phyloP scores from a whole-genome alignment of 2,113 vertebrate genomes.

The Oncorhynchus gorbuscha region DNA sequence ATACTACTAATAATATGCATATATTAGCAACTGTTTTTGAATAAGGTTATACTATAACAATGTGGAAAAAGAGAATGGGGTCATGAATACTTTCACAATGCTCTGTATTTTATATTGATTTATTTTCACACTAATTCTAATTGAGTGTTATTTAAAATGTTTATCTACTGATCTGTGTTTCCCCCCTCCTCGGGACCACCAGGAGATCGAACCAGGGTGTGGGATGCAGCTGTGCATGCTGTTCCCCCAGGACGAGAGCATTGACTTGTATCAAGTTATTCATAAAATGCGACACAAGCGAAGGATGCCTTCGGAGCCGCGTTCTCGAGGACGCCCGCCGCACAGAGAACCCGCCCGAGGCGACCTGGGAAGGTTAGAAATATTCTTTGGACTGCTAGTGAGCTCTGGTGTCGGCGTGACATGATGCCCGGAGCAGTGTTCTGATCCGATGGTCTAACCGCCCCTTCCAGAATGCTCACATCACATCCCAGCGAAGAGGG shows the following conservation, averaged over 20 bases:
- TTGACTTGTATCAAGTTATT: slow-evolving; percentile 97
- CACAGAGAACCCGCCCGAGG: slow-evolving; percentile 91
- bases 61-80: too few relatives aligned
- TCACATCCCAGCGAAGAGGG: neutral
- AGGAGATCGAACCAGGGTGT: slow-evolving; percentile 96
- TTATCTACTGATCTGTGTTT: neutral
- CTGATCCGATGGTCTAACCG: neutral
- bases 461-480: neutral
- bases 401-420: slow-evolving; percentile 80
- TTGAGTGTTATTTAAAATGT: neutral
- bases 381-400: slow-evolving; percentile 94
- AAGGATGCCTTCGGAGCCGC: slow-evolving; percentile 92
- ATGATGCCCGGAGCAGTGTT: slow-evolving; percentile 73
- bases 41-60: too few relatives aligned
- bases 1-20: too few relatives aligned
- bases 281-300: slow-evolving; percentile 95
- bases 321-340: slow-evolving; percentile 88
- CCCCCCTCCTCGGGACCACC: slow-evolving; percentile 24
- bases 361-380: slow-evolving; percentile 99
- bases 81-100: too few relatives aligned
- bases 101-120: too few relatives aligned
- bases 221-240: slow-evolving; percentile 94
- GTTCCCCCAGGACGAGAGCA: slow-evolving; percentile 95
- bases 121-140: too few relatives aligned
- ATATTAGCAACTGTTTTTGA: too few relatives aligned